Base-by-base conservation (phyloP, 1,140 invertebrate genomes). In the Nasonia vitripennis region DNA sequence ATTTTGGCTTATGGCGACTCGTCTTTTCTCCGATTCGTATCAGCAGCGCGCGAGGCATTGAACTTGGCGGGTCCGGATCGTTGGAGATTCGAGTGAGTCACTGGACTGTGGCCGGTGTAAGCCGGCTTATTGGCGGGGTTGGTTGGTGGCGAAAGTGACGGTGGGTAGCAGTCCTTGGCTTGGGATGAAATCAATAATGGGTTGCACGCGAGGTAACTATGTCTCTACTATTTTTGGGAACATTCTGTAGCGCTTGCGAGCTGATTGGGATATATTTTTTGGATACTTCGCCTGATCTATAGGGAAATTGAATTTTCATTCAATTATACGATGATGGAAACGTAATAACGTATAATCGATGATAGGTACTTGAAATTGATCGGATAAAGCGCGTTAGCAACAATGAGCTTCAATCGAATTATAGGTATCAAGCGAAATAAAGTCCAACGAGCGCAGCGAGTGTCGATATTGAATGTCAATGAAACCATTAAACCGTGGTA, bases 401-500 rank as follows among this genome's bases (percentile, higher is more conserved):
- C 55, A 62, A 62, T 62, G 20, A 62, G 5, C 55, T n/a, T 7
- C 5, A n/a, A 62, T 62, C 55, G 14, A 75, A 75, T 75, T 9
- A 74, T 9, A 74, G 6, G 73, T 9, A 78, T 48, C 41, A 14
- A 45, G n/a, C 14, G 71, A 17, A 55, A 78, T 48, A 48, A 27
- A 78, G 20, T 78, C 2, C 23, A 31, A 27, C 75, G 37, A 74
- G 20, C 1, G n/a, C 12, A 7, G 20, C n/a, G 4, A 6, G 48
- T n/a, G 17, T 77, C 37, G 55, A 81, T 85, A 85, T 70, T 71
- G 82, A 82, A 73, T 86, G 51, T 83, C 75, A 79, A 80, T 80
- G 81, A 86, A 83, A 86, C 85, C 85, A 17, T 79, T 80, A 86
- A 86, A 83, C 80, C 12, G 77, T 73, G 71, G 73, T 78, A 78